Evolutionary conservation across 2,113 vertebrate genomes (phyloP).

Genomic region (Crocuta crocuta): DNA sequence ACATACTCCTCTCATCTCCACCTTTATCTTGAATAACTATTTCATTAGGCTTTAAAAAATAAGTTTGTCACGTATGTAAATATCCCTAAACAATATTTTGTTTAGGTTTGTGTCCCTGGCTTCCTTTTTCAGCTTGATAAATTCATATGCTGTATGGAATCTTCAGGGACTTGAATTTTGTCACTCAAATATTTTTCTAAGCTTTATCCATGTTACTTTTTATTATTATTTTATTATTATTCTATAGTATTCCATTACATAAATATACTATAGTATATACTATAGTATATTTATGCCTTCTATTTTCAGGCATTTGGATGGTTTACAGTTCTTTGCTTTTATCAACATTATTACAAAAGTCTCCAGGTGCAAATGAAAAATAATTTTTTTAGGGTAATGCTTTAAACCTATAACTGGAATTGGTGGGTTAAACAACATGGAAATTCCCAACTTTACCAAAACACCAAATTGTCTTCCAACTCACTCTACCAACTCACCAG

Average conservation of each 20-base stretch:
- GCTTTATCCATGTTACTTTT: neutral
- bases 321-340: neutral
- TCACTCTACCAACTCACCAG: neutral
- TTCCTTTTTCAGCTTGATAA: neutral
- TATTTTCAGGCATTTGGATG: neutral
- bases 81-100: neutral
- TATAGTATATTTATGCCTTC: neutral
- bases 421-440: neutral
- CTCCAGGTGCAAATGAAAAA: neutral
- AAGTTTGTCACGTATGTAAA: neutral
- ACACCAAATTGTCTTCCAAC: neutral
- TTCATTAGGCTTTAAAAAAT: neutral
- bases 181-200: neutral
- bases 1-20: neutral
- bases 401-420: neutral
- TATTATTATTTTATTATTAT: neutral
- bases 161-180: neutral
- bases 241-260: neutral
- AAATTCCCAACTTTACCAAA: neutral
- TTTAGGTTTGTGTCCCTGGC: neutral
- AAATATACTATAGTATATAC: neutral
- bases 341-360: neutral
- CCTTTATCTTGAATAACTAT: neutral
- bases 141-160: neutral
- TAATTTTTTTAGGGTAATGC: neutral